Evolutionary conservation across 2,113 vertebrate species (phyloP), one percentile per base, ranked within the genome.

Genomic region (Mandrillus leucophaeus): DNA sequence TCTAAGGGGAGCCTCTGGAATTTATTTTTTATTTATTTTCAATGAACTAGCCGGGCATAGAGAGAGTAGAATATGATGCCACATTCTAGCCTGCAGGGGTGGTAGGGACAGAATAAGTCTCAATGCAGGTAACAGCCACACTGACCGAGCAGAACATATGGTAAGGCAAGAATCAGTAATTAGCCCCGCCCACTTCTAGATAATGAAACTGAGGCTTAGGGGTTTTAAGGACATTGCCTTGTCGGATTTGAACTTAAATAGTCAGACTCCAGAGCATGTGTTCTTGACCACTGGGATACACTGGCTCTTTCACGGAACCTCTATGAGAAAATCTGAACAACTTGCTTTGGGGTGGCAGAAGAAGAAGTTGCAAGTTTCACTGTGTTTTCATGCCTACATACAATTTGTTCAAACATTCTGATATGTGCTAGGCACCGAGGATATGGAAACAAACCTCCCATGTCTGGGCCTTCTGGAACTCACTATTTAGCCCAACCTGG

Each of bases 21-120:
- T 92, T 85, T 35, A 55, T 55, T 55, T 66, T 86, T 35, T 27
- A 35, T 91, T 88, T 73, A n/a, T 97, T 95, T 84, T 93, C 86
- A 80, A 81, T 64, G 85, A 93, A 91, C 80, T 90, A 91, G 70
- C n/a, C 68, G 48, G 73, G 50, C 52, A 50, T 0, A 10, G 50
- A 83, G 55, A 23, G 38, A 90, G 32, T 27, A 59, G 92, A 96
- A 35, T 68, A 32, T 45, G 38, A 88, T 1, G 4, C 64, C 68
- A 64, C 61, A 66, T 45, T 32, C 17, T 57, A 8, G 59, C 52
- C 79, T 86, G 59, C 35, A 75, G 82, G 57, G 25, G 32, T 50
- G 35, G 84, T 4, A 18, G 61, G 83, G 91, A 89, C 16, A 27
- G 27, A 22, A 38, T 8, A 66, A 40, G 68, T 38, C 70, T 35